Conservation (phyloP, 2,888 invertebrate genomes). For the Acrobasis suavella region DNA sequence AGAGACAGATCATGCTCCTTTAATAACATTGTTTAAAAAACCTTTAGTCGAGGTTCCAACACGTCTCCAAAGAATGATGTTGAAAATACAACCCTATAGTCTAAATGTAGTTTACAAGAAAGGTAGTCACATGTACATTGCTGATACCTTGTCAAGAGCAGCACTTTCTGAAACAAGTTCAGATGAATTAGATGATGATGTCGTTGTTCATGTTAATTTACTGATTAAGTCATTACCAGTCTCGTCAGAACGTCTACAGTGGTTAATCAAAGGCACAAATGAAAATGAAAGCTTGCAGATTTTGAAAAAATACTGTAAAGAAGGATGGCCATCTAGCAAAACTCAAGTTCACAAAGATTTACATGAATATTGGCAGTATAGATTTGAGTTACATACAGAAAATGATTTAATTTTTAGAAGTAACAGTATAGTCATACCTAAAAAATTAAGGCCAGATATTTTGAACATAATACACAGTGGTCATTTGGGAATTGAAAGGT, state of each 20-base stretch:
- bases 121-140: constrained; percentile 32
- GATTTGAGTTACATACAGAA: constrained; percentile 22
- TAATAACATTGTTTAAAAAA: constrained; percentile 33
- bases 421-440: constrained; percentile 29
- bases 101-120: constrained; percentile 31
- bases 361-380: constrained; percentile 22
- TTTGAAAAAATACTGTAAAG: constrained; percentile 24
- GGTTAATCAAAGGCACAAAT: constrained; percentile 19
- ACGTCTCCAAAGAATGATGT: constrained; percentile 33
- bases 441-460: constrained; percentile 29
- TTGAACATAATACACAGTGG: constrained; percentile 31
- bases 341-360: constrained; percentile 20
- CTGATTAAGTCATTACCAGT: constrained; percentile 23
- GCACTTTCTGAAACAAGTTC: constrained; percentile 28
- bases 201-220: constrained; percentile 25
- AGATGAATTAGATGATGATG: constrained; percentile 30
- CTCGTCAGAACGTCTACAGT: constrained; percentile 24
- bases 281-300: constrained; percentile 22
- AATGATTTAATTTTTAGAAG: constrained; percentile 25
- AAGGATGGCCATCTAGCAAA: constrained; percentile 25
- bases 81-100: constrained; percentile 31
- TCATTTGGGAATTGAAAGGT: constrained; percentile 32
- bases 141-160: constrained; percentile 33
- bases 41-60: constrained; percentile 30
- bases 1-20: constrained; percentile 32